Conservation (phyloP, 1,140 invertebrate genomes). For the Ceratina japonica region DNA sequence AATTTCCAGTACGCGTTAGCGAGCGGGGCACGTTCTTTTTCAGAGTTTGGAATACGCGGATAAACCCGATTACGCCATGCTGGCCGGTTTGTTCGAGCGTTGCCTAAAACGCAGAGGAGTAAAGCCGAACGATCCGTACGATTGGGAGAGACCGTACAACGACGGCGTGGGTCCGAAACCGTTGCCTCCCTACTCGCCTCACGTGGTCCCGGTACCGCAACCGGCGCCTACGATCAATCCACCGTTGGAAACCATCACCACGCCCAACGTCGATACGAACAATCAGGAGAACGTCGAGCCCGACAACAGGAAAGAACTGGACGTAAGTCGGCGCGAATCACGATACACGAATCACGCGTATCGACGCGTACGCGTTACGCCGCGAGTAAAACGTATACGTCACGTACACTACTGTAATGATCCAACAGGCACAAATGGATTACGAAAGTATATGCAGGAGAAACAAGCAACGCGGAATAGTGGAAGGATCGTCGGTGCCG, state of each 20-base stretch:
- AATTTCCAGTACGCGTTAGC: no score
- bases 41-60: constrained; percentile 94
- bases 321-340: constrained; percentile 61
- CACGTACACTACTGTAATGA: background rate
- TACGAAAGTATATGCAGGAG: constrained; percentile 74
- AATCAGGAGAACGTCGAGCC: constrained; percentile 88
- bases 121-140: constrained; percentile 93
- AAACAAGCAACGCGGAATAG: constrained; percentile 68
- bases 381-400: no score
- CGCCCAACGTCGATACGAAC: constrained; percentile 80
- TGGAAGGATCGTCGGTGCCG: constrained; percentile 72
- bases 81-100: constrained; percentile 92
- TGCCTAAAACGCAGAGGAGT: constrained; percentile 97
- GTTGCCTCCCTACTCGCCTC: no score
- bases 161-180: constrained; percentile 75
- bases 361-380: background rate
- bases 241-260: constrained; percentile 80
- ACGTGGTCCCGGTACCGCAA: no score
- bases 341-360: background rate
- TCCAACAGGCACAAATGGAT: constrained; percentile 74
- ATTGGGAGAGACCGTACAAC: constrained; percentile 92
- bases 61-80: constrained; percentile 95
- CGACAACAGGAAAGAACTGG: constrained; percentile 83
- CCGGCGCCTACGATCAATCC: constrained; percentile 78
- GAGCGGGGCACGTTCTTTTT: constrained; percentile 42